These are phyloP conservation scores for Rhea pennata DNA, from an alignment of 2,113 vertebrate genomes.

Conservation along the genomic window DNA sequence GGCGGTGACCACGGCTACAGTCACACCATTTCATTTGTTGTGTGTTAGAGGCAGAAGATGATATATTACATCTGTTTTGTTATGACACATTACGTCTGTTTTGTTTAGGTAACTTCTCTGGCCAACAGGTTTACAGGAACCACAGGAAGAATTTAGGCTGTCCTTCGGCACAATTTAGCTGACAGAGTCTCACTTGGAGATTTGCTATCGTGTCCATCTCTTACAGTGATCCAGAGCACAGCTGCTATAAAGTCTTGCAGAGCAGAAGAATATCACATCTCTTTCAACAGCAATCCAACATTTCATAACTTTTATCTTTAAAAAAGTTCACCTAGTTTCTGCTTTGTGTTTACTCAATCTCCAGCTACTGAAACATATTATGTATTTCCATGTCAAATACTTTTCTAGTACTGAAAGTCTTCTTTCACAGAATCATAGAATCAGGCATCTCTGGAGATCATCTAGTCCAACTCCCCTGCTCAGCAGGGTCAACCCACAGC, in stretches of 20 bases:
- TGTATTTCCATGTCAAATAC: neutral
- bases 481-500: no score
- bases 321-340: neutral
- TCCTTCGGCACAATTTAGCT: neutral
- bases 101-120: neutral
- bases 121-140: neutral
- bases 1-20: neutral
- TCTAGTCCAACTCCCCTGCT: no score
- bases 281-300: neutral
- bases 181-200: neutral
- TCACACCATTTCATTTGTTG: neutral
- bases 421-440: no score
- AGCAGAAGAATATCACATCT: neutral
- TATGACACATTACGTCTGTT: neutral
- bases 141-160: neutral
- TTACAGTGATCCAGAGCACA: neutral
- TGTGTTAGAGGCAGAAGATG: neutral
- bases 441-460: no score
- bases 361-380: neutral
- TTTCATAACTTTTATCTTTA: neutral
- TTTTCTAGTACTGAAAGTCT: neutral
- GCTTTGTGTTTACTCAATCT: neutral
- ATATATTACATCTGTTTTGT: neutral
- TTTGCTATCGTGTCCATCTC: neutral
- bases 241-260: neutral